phyloP scores from a whole-genome alignment of 2,113 vertebrate genomes.

The Calyptomena viridis region DNA sequence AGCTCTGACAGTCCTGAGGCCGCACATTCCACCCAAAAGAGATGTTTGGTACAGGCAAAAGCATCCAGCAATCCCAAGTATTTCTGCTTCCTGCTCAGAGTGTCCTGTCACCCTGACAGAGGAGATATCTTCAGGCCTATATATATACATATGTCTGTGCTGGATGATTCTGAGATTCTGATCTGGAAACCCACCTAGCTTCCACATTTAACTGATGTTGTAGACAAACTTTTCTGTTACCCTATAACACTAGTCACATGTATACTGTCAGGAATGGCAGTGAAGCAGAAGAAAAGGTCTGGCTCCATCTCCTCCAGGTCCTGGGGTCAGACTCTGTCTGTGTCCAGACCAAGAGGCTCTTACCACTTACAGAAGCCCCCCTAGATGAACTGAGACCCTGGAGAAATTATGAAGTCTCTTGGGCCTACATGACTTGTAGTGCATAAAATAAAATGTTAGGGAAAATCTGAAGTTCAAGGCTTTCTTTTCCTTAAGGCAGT shows the following conservation, averaged over 20 bases:
- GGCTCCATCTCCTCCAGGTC: not conserved
- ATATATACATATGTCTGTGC: not conserved
- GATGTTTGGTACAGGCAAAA: not conserved
- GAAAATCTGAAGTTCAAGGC: not conserved
- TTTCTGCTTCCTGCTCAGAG: rapidly evolving
- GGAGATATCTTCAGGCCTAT: not conserved
- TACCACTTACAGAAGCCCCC: not conserved
- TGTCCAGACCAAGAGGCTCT: not conserved
- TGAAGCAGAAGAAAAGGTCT: not conserved
- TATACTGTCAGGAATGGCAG: not conserved
- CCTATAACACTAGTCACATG: not conserved
- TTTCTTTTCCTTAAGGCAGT: not conserved
- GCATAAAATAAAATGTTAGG: not conserved
- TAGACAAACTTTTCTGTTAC: not conserved
- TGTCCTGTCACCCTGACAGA: not conserved
- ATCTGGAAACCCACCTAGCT: not conserved
- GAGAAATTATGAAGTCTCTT: not conserved
- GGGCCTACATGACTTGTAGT: not conserved
- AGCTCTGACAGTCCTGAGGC: not conserved
- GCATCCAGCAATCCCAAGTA: not conserved
- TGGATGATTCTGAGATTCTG: not conserved
- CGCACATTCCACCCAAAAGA: not conserved
- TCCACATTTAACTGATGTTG: not conserved
- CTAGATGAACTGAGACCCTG: not conserved
- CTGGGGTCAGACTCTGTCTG: not conserved